Base-by-base conservation (phyloP, 2,888 invertebrate genomes). In the Chaitophorus viminalis region DNA sequence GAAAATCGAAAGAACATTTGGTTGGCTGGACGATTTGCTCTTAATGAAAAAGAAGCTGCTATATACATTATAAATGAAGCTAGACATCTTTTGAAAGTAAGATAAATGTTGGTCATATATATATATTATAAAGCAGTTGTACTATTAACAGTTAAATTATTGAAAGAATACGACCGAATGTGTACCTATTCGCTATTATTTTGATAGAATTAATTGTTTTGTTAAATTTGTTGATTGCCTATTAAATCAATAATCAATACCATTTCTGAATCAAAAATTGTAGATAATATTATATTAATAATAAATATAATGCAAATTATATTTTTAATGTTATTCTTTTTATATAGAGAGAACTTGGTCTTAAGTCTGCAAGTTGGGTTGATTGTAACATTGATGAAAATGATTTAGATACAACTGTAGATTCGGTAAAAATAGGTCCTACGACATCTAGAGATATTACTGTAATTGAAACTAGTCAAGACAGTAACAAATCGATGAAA, bases 1-100 rank as follows among this genome's bases (percentile, higher is more conserved):
- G 93, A 94, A 89, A 93, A 93, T 94, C 79, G 93, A 94, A 91
- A 94, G 93, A 83, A 89, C 90, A 93, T 97, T 89, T 96, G 95
- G 93, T 94, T 97, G 25, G 95, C 95, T 2, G 97, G 97, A 31
- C 94, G 93, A 91, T 93, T 95, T 90, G 96, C 96, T 60, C 91
- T 98, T 90, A 96, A 96, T 1, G 95, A 95, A 85, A 93, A 93
- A 87, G 95, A 98, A 92, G 98, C 97, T 9, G 97, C 98, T 6
- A 92, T 93, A 89, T 92, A 95, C 90, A 92, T 98, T 33, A 94
- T 97, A 33, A 91, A 92, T 31, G 97, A 97, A 92, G 97, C 98
- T 46, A 94, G 96, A 90, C 93, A 93, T 90, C 93, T 93, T 89
- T 91, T 94, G 14, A 92, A 93, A 91, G 93, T 92, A 89, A 83